Conservation (phyloP, 2,888 invertebrate genomes). For the Leptinotarsa rubiginosa region DNA sequence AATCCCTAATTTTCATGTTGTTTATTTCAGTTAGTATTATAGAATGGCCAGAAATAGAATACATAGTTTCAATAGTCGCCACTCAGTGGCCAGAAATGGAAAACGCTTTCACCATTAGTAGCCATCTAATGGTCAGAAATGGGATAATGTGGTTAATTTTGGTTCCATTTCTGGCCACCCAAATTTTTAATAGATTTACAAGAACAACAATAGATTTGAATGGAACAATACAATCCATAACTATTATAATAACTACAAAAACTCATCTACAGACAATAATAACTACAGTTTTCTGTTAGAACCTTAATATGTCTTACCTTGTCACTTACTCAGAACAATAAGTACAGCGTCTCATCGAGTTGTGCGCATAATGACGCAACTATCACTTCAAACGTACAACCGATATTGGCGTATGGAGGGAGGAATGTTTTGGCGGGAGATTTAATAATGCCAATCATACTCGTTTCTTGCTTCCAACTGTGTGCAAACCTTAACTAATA, state of each 20-base stretch:
- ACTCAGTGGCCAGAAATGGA: too few species aligned
- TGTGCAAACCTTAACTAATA: background rate
- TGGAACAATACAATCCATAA: background rate
- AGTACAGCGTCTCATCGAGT: conserved; percentile 8
- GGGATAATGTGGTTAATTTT: conserved; percentile 13
- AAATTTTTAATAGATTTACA: background rate
- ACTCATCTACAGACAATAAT: background rate
- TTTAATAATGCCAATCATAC: conserved; percentile 5
- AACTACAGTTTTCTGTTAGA: background rate
- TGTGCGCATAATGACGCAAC: conserved; percentile 8
- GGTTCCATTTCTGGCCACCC: conserved; percentile 13
- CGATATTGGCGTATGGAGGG: background rate
- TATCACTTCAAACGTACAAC: conserved; percentile 17
- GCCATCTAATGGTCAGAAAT: conserved; percentile 6
- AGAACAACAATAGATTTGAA: conserved; percentile 14
- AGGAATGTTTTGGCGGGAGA: conserved; percentile 8
- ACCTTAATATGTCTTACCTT: background rate
- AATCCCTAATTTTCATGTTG: background rate
- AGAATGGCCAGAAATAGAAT: too few species aligned
- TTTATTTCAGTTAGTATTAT: background rate
- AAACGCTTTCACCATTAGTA: too few species aligned
- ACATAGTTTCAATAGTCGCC: too few species aligned
- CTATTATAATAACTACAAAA: background rate
- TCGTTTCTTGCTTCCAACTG: background rate
- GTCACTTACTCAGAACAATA: background rate